Conservation (phyloP, 2,888 invertebrate genomes). For the Eupithecia tripunctaria region DNA sequence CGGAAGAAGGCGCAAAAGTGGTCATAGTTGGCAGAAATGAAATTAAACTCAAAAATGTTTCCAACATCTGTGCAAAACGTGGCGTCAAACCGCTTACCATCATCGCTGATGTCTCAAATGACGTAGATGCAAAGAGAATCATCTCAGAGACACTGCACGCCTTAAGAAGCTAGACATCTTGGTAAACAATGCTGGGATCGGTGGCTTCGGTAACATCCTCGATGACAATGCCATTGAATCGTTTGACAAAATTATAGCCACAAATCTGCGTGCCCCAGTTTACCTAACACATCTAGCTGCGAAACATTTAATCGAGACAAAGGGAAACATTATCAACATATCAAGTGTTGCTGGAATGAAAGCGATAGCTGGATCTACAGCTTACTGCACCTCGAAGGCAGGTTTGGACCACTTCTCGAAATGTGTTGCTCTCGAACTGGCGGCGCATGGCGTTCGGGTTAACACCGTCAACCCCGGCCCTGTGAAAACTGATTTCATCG, state of each 20-base stretch:
- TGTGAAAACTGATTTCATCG: slow-evolving; percentile 69
- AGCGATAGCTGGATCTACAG: slow-evolving; percentile 24
- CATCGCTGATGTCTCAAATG: slow-evolving; percentile 51
- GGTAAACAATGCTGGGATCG: slow-evolving; percentile 54
- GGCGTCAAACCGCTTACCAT: slow-evolving; percentile 42
- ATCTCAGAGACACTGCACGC: slow-evolving; percentile 43
- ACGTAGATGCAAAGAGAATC: slow-evolving; percentile 47
- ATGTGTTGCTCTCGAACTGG: slow-evolving; percentile 91
- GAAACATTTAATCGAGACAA: slow-evolving; percentile 50
- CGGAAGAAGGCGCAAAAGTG: slow-evolving; percentile 44
- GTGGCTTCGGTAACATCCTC: slow-evolving; percentile 28
- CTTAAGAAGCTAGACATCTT: slow-evolving; percentile 50
- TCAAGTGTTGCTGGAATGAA: slow-evolving; percentile 48
- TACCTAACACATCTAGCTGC: slow-evolving; percentile 49
- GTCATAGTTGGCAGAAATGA: slow-evolving; percentile 47
- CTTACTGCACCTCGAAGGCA: slow-evolving; percentile 52
- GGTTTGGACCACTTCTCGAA: slow-evolving; percentile 93
- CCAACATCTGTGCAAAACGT: slow-evolving; percentile 30
- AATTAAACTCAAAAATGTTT: slow-evolving; percentile 44
- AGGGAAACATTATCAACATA: slow-evolving; percentile 56
- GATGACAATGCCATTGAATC: slow-evolving; percentile 45
- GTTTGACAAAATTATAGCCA: slow-evolving; percentile 49
- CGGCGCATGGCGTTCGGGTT: slow-evolving; percentile 88
- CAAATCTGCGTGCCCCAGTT: slow-evolving; percentile 51
- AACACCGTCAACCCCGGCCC: slow-evolving; percentile 95